These are phyloP conservation scores for Osmerus eperlanus DNA, from an alignment of 2,113 vertebrate genomes.

Conservation along the genomic window DNA sequence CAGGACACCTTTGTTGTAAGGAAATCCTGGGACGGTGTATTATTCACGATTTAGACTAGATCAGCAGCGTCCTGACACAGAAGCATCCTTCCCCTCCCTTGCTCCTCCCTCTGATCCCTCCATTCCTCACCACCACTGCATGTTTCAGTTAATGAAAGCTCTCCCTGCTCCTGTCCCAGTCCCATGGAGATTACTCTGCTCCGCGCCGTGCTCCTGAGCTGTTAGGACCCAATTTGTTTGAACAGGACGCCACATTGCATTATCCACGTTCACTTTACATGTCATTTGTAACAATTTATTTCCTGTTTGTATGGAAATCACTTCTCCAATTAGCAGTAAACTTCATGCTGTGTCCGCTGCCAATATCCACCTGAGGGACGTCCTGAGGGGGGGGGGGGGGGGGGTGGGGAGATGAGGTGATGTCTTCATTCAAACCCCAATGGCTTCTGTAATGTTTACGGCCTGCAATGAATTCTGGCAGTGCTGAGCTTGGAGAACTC, in stretches of 20 bases:
- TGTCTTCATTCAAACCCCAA: conserved; percentile 31
- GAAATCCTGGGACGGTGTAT: not conserved
- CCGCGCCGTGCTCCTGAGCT: conserved; percentile 15
- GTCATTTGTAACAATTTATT: conserved; percentile 60
- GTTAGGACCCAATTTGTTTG: conserved; percentile 22
- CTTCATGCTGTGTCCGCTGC: conserved; percentile 28
- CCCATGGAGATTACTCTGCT: conserved; percentile 16
- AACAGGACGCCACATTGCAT: conserved; percentile 39
- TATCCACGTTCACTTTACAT: conserved; percentile 35
- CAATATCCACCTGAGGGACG: conserved; percentile 31
- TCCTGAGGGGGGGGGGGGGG: conserved; percentile 3
- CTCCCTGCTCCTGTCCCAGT: not conserved
- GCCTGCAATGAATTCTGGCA: not conserved
- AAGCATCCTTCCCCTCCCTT: not conserved
- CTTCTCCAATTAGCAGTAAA: conserved; percentile 46
- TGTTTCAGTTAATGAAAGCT: conserved; percentile 11
- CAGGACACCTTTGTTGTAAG: not conserved
- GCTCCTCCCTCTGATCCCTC: not conserved
- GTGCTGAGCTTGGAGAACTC: not conserved
- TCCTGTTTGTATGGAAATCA: conserved; percentile 61
- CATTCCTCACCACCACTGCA: not conserved
- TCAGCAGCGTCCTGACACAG: no score
- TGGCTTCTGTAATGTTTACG: not conserved
- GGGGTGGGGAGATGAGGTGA: conserved; percentile 1
- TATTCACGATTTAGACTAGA: not conserved